phyloP scores from a whole-genome alignment of 1,140 invertebrate genomes.

The Atta cephalotes region DNA sequence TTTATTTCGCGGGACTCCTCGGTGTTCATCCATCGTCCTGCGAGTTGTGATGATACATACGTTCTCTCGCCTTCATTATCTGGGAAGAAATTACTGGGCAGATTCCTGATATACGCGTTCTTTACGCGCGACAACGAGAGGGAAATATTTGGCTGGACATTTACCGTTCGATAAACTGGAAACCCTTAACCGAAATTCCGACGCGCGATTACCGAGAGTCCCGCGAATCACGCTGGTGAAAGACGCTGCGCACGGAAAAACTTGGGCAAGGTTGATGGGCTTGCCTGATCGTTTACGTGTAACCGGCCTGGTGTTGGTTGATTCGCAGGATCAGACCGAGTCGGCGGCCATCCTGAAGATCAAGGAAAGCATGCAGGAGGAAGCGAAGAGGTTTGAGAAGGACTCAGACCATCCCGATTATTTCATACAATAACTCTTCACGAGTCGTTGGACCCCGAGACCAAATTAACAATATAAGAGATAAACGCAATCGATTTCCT shows the following conservation, averaged over 20 bases:
- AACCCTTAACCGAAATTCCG: constrained; percentile 14
- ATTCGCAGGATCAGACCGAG: constrained; percentile 97
- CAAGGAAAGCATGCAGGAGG: constrained; percentile 99
- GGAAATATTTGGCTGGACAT: constrained; percentile 2
- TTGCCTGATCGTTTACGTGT: constrained; percentile 86
- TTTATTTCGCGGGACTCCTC: constrained; percentile 48
- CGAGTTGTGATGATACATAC: background rate
- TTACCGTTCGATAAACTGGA: background rate
- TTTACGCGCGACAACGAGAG: background rate
- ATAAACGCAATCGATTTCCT: constrained; percentile 63
- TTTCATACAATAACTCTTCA: constrained; percentile 94
- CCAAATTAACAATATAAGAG: constrained; percentile 80
- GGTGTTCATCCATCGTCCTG: background rate
- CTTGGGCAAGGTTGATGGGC: constrained; percentile 82
- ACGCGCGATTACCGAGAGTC: constrained; percentile 8
- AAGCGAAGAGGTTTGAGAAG: constrained; percentile 99
- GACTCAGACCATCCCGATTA: constrained; percentile 98
- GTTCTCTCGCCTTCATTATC: background rate
- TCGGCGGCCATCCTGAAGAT: constrained; percentile 99
- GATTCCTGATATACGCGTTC: background rate
- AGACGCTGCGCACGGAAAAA: constrained; percentile 47
- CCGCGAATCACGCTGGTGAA: constrained; percentile 67
- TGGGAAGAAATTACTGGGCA: background rate
- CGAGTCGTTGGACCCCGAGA: constrained; percentile 81
- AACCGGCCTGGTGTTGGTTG: constrained; percentile 88